A percentile compares a stretch with the other conserved stretches of the same genome.
phyloP scores from a whole-genome alignment of 1,140 invertebrate species.

The Eupristina koningsbergeri region DNA sequence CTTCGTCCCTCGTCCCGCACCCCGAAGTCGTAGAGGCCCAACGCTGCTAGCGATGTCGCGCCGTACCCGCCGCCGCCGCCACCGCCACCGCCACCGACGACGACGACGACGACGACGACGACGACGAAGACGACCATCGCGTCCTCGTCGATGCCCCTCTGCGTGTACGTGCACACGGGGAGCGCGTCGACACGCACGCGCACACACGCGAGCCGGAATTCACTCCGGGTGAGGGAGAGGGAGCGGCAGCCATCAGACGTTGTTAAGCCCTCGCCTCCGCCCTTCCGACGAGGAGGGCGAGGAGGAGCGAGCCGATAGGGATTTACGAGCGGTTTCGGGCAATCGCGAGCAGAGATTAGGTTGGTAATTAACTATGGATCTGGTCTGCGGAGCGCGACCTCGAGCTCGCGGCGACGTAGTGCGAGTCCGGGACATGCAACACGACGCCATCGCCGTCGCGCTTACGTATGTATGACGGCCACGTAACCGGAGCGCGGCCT shows the following conservation, averaged over 20 bases:
- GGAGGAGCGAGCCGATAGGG: constrained; percentile 68
- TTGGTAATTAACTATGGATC: constrained; percentile 74
- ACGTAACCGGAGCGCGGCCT: too few species aligned
- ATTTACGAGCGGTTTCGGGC: constrained; percentile 74
- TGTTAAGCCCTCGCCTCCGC: constrained; percentile 25
- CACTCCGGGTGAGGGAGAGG: constrained; percentile 20
- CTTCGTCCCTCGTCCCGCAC: constrained; percentile 28
- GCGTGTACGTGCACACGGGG: background rate
- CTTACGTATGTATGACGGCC: too few species aligned
- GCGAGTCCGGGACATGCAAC: background rate
- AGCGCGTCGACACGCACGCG: background rate
- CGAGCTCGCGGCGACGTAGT: background rate
- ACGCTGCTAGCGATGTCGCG: constrained; percentile 17
- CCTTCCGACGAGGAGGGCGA: constrained; percentile 58
- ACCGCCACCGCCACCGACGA: too few species aligned
- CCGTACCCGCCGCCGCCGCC: constrained; percentile 30
- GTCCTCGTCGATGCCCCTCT: constrained; percentile 22
- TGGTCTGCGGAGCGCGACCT: constrained; percentile 16
- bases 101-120: too few species aligned
- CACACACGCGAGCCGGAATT: constrained; percentile 8
- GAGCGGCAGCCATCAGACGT: constrained; percentile 30
- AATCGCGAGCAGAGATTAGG: constrained; percentile 74
- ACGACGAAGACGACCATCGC: too few species aligned
- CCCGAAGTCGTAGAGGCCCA: background rate
- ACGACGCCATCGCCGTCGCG: too few species aligned